A percentile compares a stretch with the other conserved stretches of the same genome.
Conservation (phyloP, 2,113 vertebrate species). For the Heteronetta atricapilla region DNA sequence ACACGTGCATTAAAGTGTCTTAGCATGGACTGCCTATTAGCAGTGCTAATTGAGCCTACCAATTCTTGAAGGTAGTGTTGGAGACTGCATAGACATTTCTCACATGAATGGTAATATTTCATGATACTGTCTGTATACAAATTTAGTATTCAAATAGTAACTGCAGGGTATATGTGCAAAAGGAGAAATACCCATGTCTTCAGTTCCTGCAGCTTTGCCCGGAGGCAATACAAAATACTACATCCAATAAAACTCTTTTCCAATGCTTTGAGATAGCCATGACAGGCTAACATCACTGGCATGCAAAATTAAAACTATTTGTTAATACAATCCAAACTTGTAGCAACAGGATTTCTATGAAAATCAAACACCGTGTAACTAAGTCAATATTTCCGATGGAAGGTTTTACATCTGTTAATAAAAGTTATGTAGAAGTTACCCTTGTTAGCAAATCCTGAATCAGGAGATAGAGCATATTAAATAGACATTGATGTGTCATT, state of each 20-base stretch:
- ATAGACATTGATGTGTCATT: background rate
- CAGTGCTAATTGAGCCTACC: background rate
- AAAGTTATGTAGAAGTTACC: background rate
- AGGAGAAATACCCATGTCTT: background rate
- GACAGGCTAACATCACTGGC: background rate
- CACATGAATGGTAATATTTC: background rate
- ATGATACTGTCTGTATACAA: background rate
- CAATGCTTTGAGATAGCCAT: background rate
- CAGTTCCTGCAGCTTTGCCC: background rate
- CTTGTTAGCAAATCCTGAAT: background rate
- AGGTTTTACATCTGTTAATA: background rate
- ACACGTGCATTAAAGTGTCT: fast-evolving
- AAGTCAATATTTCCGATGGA: background rate
- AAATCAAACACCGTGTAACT: background rate
- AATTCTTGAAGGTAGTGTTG: background rate
- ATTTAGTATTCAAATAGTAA: background rate
- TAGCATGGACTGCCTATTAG: fast-evolving
- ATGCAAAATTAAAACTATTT: background rate
- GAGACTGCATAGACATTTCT: background rate
- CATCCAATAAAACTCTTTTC: background rate
- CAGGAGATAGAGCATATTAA: background rate
- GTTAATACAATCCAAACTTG: background rate
- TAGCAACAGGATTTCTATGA: background rate
- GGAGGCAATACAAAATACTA: background rate
- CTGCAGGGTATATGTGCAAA: background rate